Conservation (phyloP, 2,113 vertebrate genomes). For the Pomatorhinus ruficollis region DNA sequence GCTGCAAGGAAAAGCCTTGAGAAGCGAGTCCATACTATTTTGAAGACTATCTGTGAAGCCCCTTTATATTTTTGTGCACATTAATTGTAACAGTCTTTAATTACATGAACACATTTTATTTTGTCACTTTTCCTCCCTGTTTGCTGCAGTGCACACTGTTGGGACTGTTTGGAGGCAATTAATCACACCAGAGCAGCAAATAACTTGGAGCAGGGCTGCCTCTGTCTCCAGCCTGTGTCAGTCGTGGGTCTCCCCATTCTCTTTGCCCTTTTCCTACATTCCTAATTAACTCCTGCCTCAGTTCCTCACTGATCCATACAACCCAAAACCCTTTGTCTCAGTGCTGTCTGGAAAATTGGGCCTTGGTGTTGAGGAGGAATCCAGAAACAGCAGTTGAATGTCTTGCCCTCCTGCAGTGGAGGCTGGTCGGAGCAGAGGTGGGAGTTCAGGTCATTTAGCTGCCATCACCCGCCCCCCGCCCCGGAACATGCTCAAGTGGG, state of each 20-base stretch:
- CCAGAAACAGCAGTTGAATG: background rate
- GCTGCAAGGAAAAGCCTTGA: background rate
- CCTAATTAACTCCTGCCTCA: background rate
- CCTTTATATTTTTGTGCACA: background rate
- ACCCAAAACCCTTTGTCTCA: background rate
- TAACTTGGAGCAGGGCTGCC: background rate
- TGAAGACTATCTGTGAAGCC: background rate
- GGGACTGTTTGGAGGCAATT: background rate
- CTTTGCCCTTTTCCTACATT: background rate
- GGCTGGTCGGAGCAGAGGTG: background rate
- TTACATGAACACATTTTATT: background rate
- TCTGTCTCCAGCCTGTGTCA: background rate
- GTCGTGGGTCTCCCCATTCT: background rate
- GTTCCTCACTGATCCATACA: background rate
- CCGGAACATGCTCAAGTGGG: fast-evolving
- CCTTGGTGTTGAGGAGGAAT: background rate
- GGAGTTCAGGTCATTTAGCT: background rate
- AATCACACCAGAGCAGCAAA: background rate
- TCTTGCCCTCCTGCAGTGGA: background rate
- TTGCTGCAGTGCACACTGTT: background rate
- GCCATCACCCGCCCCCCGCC: background rate
- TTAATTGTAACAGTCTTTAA: background rate
- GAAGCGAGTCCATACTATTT: background rate
- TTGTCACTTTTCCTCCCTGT: background rate
- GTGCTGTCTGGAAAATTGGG: background rate